These are phyloP conservation scores for Quadriops clusia DNA, from an alignment of 2,888 invertebrate species.

Conservation along the genomic window DNA sequence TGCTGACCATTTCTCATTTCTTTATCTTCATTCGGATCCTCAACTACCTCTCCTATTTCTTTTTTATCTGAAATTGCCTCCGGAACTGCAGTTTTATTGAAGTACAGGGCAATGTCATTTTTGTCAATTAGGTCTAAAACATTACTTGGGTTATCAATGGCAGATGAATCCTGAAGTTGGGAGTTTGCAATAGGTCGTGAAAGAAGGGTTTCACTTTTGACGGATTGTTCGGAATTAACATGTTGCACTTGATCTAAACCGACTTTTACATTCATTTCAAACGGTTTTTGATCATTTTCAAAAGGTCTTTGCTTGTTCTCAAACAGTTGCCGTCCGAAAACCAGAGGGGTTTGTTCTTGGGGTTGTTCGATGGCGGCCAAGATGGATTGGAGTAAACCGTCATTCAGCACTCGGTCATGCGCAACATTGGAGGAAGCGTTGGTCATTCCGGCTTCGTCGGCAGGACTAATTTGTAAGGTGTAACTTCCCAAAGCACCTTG, in stretches of 20 bases:
- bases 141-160: constrained; percentile 8
- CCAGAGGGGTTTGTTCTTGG: constrained; percentile 22
- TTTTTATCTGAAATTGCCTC: constrained; percentile 11
- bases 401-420: constrained; percentile 66
- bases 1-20: constrained; percentile 24
- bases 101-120: constrained; percentile 49
- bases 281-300: constrained; percentile 10
- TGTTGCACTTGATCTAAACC: constrained; percentile 1
- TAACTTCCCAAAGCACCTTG: constrained; percentile 53
- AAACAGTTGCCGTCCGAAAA: constrained; percentile 24
- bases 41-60: constrained; percentile 8
- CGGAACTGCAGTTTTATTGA: constrained; percentile 27
- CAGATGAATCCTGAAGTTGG: constrained; percentile 2
- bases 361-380: constrained; percentile 73
- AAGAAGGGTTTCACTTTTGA: constrained; percentile 37
- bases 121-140: constrained; percentile 39
- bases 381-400: constrained; percentile 69
- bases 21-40: constrained; percentile 16
- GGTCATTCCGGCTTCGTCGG: constrained; percentile 40
- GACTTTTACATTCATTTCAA: constrained; percentile 14
- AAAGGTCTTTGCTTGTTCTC: constrained; percentile 21
- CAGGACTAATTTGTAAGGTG: constrained; percentile 64
- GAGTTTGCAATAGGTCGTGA: constrained; percentile 27
- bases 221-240: constrained; percentile 32
- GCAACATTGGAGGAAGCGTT: constrained; percentile 40